Evolutionary conservation across 2,797 vertebrate species (phyloP), one percentile per base, ranked within the genome.

Genomic region (Aphelocoma californica): DNA sequence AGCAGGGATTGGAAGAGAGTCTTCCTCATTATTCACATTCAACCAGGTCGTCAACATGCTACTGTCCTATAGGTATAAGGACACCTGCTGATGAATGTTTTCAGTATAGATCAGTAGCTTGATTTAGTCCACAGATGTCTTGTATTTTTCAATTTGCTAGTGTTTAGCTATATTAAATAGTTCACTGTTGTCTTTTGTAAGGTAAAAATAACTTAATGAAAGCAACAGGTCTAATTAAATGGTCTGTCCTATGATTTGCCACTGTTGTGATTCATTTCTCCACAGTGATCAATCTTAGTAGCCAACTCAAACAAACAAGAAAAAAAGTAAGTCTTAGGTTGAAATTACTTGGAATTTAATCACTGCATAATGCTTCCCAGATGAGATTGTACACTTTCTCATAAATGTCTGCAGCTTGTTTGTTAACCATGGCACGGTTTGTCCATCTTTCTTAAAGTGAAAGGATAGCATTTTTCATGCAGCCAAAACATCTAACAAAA

Each of bases 321-420:
- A 94, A 92, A 94, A 88, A 57, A 88, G 50, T 56, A 86, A 93
- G 73, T 61, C 85, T 85, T 75, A 92, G 42, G 70, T 71, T 94
- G 77, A 95, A 96, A 96, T 93, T 74, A 90, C 77, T 88, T 95
- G 67, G 58, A 56, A 93, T 82, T 92, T 84, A 89, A 96, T 95
- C 94, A 94, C 28, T 48, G 57, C 21, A 38, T 91, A 92, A 85
- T 65, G 21, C 32, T 87, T 95, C 72, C 83, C 92, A 94, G 83
- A 87, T 91, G 95, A 86, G 56, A 90, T 25, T 62, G 58, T n/a
- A 21, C 38, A 48, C 32, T 73, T 88, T 86, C 40, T 90, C 57
- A 80, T 60, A 54, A 42, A 75, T 40, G 47, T 61, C 60, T 91
- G 26, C 36, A 91, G 53, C 81, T 75, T 61, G 31, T 66, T 91